phyloP scores from a whole-genome alignment of 2,888 invertebrate species.

The Polietes domitor region DNA sequence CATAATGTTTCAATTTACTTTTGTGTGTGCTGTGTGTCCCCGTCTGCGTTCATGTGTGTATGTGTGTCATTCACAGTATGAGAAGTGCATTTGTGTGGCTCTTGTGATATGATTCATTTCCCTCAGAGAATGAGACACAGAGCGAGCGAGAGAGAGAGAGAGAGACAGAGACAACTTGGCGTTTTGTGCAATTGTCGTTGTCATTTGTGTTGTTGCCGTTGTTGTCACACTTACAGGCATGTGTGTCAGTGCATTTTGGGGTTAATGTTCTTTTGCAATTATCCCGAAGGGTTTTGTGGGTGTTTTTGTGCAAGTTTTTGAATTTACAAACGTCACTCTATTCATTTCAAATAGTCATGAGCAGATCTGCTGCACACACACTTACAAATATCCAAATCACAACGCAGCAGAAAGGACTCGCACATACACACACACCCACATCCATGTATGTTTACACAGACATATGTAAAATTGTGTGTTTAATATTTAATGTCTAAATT shows the following conservation, averaged over 20 bases:
- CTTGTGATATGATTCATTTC: no score
- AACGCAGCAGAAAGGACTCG: no score
- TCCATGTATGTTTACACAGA: no score
- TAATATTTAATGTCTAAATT: slow-evolving; percentile 25
- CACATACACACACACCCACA: no score
- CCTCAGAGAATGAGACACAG: no score
- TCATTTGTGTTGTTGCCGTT: not conserved
- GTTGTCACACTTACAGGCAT: slow-evolving; percentile 18
- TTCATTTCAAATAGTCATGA: no score
- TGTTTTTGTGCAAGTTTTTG: not conserved
- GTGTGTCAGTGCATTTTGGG: slow-evolving; percentile 48
- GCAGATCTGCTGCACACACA: not conserved
- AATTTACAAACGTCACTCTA: not conserved
- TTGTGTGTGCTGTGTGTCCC: not conserved
- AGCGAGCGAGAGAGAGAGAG: no score
- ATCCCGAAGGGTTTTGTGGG: slow-evolving; percentile 18
- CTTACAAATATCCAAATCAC: no score
- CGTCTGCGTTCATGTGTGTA: not conserved
- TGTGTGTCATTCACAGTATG: no score
- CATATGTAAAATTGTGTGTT: not conserved
- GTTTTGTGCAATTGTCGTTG: no score
- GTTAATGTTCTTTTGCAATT: slow-evolving; percentile 50
- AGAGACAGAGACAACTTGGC: no score
- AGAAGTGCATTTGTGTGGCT: no score
- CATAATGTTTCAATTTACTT: slow-evolving; percentile 36